Base-by-base conservation (phyloP, 1,140 invertebrate genomes). In the Zaprionus camerounensis region DNA sequence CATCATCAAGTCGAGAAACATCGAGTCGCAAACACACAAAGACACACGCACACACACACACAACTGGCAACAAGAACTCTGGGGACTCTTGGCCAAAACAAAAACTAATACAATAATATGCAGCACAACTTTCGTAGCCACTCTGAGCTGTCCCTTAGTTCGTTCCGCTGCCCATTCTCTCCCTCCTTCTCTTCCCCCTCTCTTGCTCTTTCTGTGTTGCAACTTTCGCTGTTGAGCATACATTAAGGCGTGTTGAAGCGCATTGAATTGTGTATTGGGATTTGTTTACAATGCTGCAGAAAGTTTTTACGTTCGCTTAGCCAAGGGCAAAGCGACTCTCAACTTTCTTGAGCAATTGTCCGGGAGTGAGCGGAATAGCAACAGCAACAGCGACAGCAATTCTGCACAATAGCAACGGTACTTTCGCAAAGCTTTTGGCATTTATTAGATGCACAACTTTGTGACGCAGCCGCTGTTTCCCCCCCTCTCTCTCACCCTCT, bases 261-360 rank as follows among this genome's bases (percentile, higher is more conserved):
- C 84, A 88, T 88, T 88, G 84, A 90, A 88, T 87, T 87, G 84
- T 87, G 84, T 87, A 90, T 87, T 88, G 84, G 85, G 84, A 88
- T 90, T 90, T 88, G 84, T 88, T 88, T 88, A 88, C 84, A 88
- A 88, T 90, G 84, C 85, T 88, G 84, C 69, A 88, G 75, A 80
- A 88, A 90, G 81, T 88, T 88, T 87, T 88, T 81, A 88, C 84
- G 85, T 88, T 88, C 85, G 85, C 81, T 88, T 88, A 84, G 85
- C 85, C 81, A 79, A 69, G 71, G 78, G 84, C 84, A 87, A 84
- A 90, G 78, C 71, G 66, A 90, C 77, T 80, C 71, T 65, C 79
- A 87, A 87, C 71, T 88, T 87, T 87, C 85, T 87, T 81, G 74
- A 88, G 80, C 84, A 88, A 88, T 88, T 88, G 84, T 78, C 77